phyloP scores from a whole-genome alignment of 1,140 invertebrate genomes.

The Marisa cornuarietis region DNA sequence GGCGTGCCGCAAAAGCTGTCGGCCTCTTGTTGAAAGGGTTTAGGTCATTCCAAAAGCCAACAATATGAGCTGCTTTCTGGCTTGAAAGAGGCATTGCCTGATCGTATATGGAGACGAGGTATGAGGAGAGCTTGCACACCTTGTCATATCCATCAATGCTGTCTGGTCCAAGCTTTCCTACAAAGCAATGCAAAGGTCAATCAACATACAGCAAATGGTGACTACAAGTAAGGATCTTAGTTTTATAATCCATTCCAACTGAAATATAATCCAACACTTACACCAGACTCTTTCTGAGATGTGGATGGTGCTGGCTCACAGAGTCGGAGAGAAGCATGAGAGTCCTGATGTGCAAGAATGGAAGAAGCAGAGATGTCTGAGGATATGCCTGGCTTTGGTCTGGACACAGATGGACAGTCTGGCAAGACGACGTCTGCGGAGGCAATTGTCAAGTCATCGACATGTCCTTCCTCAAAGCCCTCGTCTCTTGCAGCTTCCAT shows the following conservation, averaged over 20 bases:
- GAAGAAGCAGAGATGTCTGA: not conserved
- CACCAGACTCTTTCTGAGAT: not conserved
- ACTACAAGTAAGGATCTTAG: too few species aligned
- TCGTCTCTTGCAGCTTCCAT: constrained; percentile 25
- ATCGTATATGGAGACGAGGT: too few species aligned
- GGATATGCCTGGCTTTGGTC: not conserved
- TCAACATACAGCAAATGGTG: too few species aligned
- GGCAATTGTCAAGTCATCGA: constrained; percentile 20
- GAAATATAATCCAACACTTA: not conserved
- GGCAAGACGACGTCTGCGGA: not conserved
- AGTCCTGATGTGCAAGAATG: not conserved
- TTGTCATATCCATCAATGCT: too few species aligned
- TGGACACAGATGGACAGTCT: not conserved
- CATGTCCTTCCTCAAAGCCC: constrained; percentile 22
- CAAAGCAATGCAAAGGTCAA: too few species aligned
- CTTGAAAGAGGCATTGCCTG: too few species aligned
- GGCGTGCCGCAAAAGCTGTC: too few species aligned
- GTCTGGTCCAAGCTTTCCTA: too few species aligned
- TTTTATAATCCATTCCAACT: not conserved
- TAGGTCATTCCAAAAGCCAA: too few species aligned
- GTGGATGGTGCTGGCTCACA: not conserved
- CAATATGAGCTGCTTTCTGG: too few species aligned
- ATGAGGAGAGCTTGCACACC: too few species aligned
- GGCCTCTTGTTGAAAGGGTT: too few species aligned
- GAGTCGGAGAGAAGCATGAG: not conserved